Base-by-base conservation (phyloP, 2,888 invertebrate species). In the Amblyjoppa fuscipennis region DNA sequence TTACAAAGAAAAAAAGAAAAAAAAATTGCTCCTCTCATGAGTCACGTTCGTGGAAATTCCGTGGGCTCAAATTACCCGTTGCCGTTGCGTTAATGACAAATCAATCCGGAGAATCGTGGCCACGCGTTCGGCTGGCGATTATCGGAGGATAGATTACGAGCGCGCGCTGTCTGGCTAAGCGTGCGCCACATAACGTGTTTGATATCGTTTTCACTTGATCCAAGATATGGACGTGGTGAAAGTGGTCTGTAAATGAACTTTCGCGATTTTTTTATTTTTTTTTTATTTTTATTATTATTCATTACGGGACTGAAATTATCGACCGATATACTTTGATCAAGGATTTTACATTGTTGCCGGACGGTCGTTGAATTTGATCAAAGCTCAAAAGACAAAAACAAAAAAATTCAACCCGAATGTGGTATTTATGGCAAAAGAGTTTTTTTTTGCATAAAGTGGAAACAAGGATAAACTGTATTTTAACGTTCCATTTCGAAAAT, bases 121-220 rank as follows among this genome's bases (percentile, higher is more conserved):
- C 5, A 34, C 34, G 64, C 64, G 64, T 16, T 64, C 34, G 34
- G 16, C 5, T 6, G 31, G 7, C n/a, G 64, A 34, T 64, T 64
- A 64, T 64, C 64, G 64, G 64, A 64, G 64, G 64, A 64, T 64
- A 34, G 34, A 64, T 64, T 64, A 64, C 64, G 64, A 16, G 64
- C 64, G 7, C n/a, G 4, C 31, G 34, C 28, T 11, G 45, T 74
- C 61, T 51, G 74, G 73, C 38, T 11, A 4, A 13, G 28, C 59
- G 41, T 59, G 45, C 45, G 41, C n/a, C 28, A 49, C 28, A 16
- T 45, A 16, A 28, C 59, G 45, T 59, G 74, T 61, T 61, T 25
- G 41, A 38, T 74, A 74, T 59, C 74, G 41, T 45, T 74, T 59
- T 74, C 74, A 59, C 59, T 28, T 31, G 16, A 34, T 34, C n/a